These are phyloP conservation scores for Huso huso DNA, from an alignment of 2,797 vertebrate genomes.

Conservation along the genomic window DNA sequence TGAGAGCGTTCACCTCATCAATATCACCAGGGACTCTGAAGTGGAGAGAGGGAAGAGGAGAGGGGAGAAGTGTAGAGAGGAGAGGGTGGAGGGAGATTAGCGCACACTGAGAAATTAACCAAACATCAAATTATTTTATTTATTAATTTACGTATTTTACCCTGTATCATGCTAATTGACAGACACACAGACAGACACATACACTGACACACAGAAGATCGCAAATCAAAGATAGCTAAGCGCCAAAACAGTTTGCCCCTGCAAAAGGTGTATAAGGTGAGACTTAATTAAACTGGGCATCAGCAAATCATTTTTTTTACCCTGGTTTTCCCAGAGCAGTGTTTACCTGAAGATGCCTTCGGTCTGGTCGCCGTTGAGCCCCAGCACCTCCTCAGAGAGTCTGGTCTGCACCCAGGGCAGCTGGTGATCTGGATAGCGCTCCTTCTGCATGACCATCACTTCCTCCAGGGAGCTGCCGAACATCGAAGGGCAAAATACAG, in stretches of 20 bases:
- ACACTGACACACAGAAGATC: no score
- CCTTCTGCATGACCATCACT: constrained; percentile 86
- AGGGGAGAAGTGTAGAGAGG: no score
- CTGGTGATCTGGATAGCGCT: constrained; percentile 82
- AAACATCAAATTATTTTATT: no score
- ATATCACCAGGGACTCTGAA: constrained; percentile 91
- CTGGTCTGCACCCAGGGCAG: constrained; percentile 93
- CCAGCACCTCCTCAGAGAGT: constrained; percentile 92
- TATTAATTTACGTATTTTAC: no score
- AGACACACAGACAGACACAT: no score
- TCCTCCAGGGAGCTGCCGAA: constrained; percentile 91
- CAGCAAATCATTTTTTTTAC: background rate
- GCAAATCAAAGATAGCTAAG: background rate
- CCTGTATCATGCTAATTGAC: no score
- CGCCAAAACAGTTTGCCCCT: background rate
- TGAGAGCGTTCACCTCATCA: constrained; percentile 94
- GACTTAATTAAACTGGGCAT: background rate
- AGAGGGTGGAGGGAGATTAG: no score
- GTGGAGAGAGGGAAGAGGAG: constrained; percentile 14
- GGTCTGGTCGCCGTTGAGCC: constrained; percentile 89
- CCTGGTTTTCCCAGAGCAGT: background rate
- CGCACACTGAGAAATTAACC: no score
- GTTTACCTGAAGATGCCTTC: constrained; percentile 92
- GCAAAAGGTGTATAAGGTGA: background rate
- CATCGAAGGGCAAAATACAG: constrained; percentile 93